phyloP scores from a whole-genome alignment of 2,113 vertebrate species.

The Chunga burmeisteri region DNA sequence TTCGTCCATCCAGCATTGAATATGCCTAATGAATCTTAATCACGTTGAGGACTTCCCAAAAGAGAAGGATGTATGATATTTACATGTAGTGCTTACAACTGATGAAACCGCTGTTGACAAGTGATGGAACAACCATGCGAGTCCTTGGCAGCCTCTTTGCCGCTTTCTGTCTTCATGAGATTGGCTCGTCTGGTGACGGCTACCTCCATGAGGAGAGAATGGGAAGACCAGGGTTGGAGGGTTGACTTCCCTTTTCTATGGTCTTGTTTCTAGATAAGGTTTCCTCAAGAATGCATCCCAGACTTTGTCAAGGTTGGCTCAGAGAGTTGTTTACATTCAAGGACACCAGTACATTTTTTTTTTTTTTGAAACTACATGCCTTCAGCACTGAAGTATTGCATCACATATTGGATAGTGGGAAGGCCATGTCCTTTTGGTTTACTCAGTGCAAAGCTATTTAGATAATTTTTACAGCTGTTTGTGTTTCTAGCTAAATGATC shows the following conservation, averaged over 20 bases:
- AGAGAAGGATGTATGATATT: background rate
- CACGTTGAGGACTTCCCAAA: background rate
- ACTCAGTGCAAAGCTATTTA: background rate
- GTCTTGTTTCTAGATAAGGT: background rate
- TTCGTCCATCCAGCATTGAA: background rate
- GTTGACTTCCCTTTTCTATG: background rate
- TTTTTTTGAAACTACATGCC: background rate
- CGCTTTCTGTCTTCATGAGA: background rate
- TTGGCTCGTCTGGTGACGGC: background rate
- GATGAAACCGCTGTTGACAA: background rate
- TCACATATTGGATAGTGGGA: background rate
- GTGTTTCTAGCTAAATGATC: background rate
- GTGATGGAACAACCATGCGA: background rate
- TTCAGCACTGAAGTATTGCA: background rate
- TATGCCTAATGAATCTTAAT: background rate
- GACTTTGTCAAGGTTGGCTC: background rate
- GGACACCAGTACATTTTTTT: background rate
- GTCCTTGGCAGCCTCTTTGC: background rate
- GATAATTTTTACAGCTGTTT: conserved; percentile 17
- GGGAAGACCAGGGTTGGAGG: background rate
- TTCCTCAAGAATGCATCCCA: background rate
- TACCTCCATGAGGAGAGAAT: background rate
- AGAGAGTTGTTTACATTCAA: background rate
- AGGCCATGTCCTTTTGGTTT: background rate
- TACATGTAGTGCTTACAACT: background rate